Percentiles rank a stretch among this genome's conserved stretches.
phyloP scores from a whole-genome alignment of 2,113 vertebrate species.

The Oxyura jamaicensis region DNA sequence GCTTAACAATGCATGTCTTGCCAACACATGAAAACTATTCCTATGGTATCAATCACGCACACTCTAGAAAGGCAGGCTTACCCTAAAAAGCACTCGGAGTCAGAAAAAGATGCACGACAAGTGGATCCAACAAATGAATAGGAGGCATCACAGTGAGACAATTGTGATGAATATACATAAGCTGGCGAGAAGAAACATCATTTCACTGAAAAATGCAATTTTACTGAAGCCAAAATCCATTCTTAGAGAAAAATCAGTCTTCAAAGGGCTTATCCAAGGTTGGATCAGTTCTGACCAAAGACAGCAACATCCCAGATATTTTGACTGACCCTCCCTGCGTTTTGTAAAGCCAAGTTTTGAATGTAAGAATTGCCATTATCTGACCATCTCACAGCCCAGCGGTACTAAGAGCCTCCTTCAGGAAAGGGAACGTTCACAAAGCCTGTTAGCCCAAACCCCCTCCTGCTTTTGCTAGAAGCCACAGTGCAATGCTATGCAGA shows the following conservation, averaged over 20 bases:
- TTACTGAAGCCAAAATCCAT: slow-evolving; percentile 30
- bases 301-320: not conserved
- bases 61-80: slow-evolving; percentile 36
- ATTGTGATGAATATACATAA: slow-evolving; percentile 45
- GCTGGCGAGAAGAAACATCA: slow-evolving; percentile 10
- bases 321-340: not conserved
- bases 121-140: slow-evolving; percentile 44
- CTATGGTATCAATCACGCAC: slow-evolving; percentile 7
- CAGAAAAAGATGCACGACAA: slow-evolving; percentile 47
- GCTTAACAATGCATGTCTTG: slow-evolving; percentile 22
- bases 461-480: not conserved
- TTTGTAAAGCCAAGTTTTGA: not conserved
- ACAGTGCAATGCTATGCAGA: not conserved
- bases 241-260: not conserved
- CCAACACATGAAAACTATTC: slow-evolving; percentile 16
- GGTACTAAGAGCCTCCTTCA: not conserved
- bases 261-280: slow-evolving; percentile 15
- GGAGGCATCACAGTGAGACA: slow-evolving; percentile 15
- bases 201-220: slow-evolving; percentile 49
- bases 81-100: slow-evolving; percentile 27
- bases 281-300: not conserved
- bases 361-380: not conserved
- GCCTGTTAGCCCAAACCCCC: not conserved
- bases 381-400: not conserved
- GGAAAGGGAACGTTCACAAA: not conserved